Conservation (phyloP, 1,140 invertebrate genomes). For the Euwallacea similis region DNA sequence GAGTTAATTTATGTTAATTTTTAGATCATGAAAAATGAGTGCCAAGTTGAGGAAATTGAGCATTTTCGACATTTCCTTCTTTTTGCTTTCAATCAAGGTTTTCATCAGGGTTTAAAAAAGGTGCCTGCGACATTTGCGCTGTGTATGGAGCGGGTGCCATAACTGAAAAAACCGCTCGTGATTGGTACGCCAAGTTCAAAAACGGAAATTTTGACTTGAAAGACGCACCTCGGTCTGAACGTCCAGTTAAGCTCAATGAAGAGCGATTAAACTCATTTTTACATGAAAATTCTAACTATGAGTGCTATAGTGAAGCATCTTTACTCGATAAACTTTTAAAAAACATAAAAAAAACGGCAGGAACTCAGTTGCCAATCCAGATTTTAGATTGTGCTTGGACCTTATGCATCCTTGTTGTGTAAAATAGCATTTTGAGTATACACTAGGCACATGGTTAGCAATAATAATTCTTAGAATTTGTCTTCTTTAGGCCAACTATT, state of each 20-base stretch:
- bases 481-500: conserved; percentile 83
- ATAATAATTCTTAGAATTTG: neutral
- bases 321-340: neutral
- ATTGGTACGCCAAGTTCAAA: neutral
- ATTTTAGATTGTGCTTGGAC: too few species aligned
- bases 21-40: neutral
- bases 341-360: too few species aligned
- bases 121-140: neutral
- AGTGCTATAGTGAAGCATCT: neutral
- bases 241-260: neutral
- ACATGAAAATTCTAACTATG: neutral
- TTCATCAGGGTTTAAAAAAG: neutral
- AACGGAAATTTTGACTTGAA: neutral
- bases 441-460: too few species aligned
- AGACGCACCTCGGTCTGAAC: neutral
- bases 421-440: too few species aligned
- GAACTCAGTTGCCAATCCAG: too few species aligned
- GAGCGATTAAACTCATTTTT: conserved; percentile 1
- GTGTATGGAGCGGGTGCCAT: neutral
- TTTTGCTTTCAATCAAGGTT: neutral
- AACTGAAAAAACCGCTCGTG: neutral
- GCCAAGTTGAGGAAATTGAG: neutral
- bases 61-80: conserved; percentile 1
- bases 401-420: too few species aligned
- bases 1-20: neutral